Evolutionary conservation across 2,888 invertebrate genomes (phyloP).

Genomic region (Morpho achilles): DNA sequence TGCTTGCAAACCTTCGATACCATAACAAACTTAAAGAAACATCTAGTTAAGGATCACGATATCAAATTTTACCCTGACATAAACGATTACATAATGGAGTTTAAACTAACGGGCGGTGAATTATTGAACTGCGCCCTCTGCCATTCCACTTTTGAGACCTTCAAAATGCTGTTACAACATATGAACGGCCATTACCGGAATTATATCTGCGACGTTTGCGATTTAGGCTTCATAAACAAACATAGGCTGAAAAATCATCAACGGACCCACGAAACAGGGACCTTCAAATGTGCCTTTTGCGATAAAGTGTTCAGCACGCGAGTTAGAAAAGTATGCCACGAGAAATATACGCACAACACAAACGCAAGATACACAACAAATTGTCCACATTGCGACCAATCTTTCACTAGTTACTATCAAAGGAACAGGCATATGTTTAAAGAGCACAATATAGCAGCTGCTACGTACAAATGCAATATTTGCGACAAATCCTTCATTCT

Average conservation of each 20-base stretch:
- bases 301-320: slow-evolving; percentile 58
- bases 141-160: slow-evolving; percentile 57
- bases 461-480: slow-evolving; percentile 62
- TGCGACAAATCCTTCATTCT: slow-evolving; percentile 63
- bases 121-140: slow-evolving; percentile 58
- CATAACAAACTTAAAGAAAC: slow-evolving; percentile 48
- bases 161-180: slow-evolving; percentile 63
- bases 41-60: slow-evolving; percentile 49
- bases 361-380: slow-evolving; percentile 55
- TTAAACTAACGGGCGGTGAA: slow-evolving; percentile 49
- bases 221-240: slow-evolving; percentile 60
- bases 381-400: slow-evolving; percentile 59
- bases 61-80: slow-evolving; percentile 55
- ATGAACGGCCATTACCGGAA: slow-evolving; percentile 70
- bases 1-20: slow-evolving; percentile 40
- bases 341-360: slow-evolving; percentile 62
- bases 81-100: slow-evolving; percentile 59
- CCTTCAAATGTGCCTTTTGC: slow-evolving; percentile 56
- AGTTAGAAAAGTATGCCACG: slow-evolving; percentile 55
- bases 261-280: slow-evolving; percentile 54
- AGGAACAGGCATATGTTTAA: slow-evolving; percentile 61
- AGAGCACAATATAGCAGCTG: slow-evolving; percentile 55
- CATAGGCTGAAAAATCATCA: slow-evolving; percentile 58
- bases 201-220: slow-evolving; percentile 61
- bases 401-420: slow-evolving; percentile 62